Evolutionary conservation across 1,140 invertebrate species (phyloP).

Genomic region (Phortica variegata): DNA sequence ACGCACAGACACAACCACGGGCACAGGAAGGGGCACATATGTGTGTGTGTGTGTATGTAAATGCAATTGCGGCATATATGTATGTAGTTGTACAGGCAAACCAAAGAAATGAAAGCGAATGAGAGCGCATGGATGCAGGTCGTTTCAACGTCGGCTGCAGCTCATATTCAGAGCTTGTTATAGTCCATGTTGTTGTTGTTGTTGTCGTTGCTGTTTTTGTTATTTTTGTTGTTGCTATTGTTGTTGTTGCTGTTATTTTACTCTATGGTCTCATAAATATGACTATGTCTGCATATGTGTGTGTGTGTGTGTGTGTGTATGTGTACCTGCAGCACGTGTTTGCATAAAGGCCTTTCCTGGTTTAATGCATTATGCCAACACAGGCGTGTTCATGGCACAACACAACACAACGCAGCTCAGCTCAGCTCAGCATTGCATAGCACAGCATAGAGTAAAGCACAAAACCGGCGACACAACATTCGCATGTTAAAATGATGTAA

Average conservation of each 20-base stretch:
- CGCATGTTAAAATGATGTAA: too few relatives aligned
- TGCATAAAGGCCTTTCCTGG: conserved; percentile 38
- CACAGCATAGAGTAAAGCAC: too few relatives aligned
- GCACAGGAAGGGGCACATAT: conserved; percentile 6
- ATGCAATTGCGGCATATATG: neutral
- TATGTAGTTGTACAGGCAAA: conserved; percentile 1
- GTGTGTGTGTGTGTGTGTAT: conserved; percentile 12
- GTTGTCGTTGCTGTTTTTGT: too few relatives aligned
- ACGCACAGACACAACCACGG: too few relatives aligned
- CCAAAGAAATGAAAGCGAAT: conserved; percentile 27
- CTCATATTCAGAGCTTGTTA: too few relatives aligned
- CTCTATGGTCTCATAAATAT: too few relatives aligned
- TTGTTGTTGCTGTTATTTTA: too few relatives aligned
- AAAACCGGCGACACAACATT: too few relatives aligned
- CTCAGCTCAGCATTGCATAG: too few relatives aligned
- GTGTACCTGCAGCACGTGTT: conserved; percentile 39
- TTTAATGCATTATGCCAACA: conserved; percentile 47
- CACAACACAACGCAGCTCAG: conserved; percentile 37
- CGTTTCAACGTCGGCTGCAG: conserved; percentile 13
- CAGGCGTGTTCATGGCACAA: neutral
- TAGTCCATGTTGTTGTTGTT: too few relatives aligned
- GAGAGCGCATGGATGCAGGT: conserved; percentile 6
- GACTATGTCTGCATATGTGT: conserved; percentile 6
- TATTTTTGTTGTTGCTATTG: too few relatives aligned
- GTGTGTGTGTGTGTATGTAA: neutral